Evolutionary conservation across 2,888 invertebrate species (phyloP).

Genomic region (Aleiodes testaceus): DNA sequence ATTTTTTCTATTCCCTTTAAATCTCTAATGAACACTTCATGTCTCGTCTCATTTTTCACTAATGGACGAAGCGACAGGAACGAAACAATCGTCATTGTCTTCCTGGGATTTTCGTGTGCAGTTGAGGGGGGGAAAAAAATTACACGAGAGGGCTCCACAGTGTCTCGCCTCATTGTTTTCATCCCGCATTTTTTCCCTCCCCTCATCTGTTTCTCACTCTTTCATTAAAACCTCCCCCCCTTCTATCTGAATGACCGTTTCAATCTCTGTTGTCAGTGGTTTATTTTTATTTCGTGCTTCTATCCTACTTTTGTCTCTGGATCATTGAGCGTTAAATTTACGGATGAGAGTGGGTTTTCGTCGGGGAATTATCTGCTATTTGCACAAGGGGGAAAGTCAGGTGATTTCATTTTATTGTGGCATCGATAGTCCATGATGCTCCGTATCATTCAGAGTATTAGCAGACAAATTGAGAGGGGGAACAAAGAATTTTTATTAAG

Average conservation of each 20-base stretch:
- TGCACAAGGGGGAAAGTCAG: not conserved
- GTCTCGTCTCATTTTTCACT: not conserved
- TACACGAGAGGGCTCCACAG: conserved; percentile 24
- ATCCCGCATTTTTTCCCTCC: conserved; percentile 7
- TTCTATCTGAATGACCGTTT: conserved; percentile 16
- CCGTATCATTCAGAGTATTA: not conserved
- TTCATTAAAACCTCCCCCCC: conserved; percentile 1
- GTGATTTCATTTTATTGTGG: not conserved
- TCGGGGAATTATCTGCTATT: not conserved
- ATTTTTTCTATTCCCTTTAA: not conserved
- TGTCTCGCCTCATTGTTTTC: conserved; percentile 32
- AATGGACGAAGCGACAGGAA: conserved; percentile 37
- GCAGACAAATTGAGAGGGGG: not conserved
- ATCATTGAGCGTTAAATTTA: conserved; percentile 4
- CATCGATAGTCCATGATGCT: not conserved
- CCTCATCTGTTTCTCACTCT: conserved; percentile 20
- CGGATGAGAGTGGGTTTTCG: conserved; percentile 11
- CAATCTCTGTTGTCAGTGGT: conserved; percentile 5
- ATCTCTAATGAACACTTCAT: conserved; percentile 2
- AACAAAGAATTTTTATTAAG: too few relatives aligned
- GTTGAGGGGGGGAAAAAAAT: not conserved
- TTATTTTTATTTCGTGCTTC: not conserved
- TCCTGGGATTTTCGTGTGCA: conserved; percentile 28
- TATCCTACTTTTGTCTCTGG: conserved; percentile 10
- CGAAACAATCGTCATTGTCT: conserved; percentile 42